A percentile compares a stretch with the other conserved stretches of the same genome.
These are phyloP conservation scores for Rostratula benghalensis DNA, from an alignment of 2,113 vertebrate species.

Conservation along the genomic window DNA sequence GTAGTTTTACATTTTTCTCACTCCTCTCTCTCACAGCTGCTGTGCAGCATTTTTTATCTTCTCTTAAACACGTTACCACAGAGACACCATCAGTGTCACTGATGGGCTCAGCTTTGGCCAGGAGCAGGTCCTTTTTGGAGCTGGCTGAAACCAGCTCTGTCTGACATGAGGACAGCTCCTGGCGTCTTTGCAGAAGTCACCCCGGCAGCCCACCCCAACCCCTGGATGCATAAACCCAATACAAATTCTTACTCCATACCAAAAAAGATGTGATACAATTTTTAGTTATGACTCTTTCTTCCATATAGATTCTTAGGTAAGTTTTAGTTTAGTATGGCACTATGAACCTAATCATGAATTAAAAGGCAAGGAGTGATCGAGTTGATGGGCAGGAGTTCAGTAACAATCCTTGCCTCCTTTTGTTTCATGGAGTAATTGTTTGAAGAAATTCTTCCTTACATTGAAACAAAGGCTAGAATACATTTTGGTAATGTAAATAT, in stretches of 20 bases:
- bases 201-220: not conserved
- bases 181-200: not conserved
- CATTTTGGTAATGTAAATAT: accelerated
- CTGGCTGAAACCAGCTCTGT: not conserved
- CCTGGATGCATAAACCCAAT: not conserved
- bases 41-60: not conserved
- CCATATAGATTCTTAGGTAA: not conserved
- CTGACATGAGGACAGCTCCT: not conserved
- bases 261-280: not conserved
- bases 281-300: not conserved
- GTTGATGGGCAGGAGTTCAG: not conserved
- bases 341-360: not conserved
- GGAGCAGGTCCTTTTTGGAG: not conserved
- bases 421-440: not conserved
- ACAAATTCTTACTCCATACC: not conserved
- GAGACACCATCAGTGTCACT: not conserved
- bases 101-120: not conserved
- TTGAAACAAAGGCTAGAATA: not conserved
- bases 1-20: not conserved
- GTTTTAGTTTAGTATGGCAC: not conserved
- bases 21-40: not conserved
- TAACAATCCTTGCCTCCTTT: not conserved
- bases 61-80: not conserved
- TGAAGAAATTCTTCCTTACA: not conserved
- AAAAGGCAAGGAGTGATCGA: not conserved